phyloP scores from a whole-genome alignment of 2,113 vertebrate genomes.

The Atlantisia rogersi region DNA sequence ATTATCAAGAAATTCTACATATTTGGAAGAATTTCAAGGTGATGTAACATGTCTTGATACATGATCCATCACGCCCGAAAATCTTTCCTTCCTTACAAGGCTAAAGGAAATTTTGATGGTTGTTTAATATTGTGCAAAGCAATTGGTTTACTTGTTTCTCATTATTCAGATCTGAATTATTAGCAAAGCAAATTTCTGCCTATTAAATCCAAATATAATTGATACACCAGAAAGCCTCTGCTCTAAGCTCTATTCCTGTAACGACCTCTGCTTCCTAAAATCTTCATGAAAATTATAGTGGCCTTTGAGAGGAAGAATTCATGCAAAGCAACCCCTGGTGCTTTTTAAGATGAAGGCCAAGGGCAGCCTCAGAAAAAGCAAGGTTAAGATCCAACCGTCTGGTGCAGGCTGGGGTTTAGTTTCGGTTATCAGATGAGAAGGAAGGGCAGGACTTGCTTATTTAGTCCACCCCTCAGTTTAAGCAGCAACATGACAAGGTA shows the following conservation, averaged over 20 bases:
- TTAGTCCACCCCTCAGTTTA: neutral
- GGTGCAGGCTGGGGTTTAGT: neutral
- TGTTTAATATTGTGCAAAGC: neutral
- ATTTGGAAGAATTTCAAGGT: neutral
- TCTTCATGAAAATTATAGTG: neutral
- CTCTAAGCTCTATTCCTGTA: neutral
- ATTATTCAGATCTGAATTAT: neutral
- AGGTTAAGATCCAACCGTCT: neutral
- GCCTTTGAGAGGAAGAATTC: conserved; percentile 8
- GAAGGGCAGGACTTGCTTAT: neutral
- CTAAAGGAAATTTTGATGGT: neutral
- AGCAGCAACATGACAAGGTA: neutral
- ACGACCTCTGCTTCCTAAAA: neutral
- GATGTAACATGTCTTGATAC: neutral
- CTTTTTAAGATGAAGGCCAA: neutral
- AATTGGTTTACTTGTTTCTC: neutral
- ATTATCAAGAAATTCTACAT: neutral
- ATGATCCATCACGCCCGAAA: neutral
- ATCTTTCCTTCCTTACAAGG: neutral
- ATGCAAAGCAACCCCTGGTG: neutral
- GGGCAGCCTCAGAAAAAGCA: neutral
- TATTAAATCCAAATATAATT: neutral
- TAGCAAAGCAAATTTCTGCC: conserved; percentile 9
- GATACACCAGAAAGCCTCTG: neutral
- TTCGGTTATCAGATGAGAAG: neutral